Evolutionary conservation across 1,140 invertebrate species (phyloP), one percentile per base, ranked within the genome.

Genomic region (Antheraea mylitta): DNA sequence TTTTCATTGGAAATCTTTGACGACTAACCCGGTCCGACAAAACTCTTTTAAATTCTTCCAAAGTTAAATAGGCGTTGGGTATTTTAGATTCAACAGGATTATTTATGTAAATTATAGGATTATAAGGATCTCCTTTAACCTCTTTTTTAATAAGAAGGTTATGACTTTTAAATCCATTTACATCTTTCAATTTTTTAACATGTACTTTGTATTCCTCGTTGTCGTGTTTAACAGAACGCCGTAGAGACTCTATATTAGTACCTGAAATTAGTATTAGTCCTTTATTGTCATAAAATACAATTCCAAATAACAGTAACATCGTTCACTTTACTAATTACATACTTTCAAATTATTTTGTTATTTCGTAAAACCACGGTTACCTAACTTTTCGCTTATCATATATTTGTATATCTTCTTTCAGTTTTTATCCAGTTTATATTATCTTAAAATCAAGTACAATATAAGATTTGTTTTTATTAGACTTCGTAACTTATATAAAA

Each of bases 61-160:
- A n/a, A 16, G 82, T 77, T 18, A 91, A 61, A 70, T 70, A 89
- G 1, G 87, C 72, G n/a, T 87, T 72, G 8, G 89, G 87, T 58
- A 88, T 68, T 69, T 82, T 80, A 0, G 85, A 79, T 78, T 91
- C 89, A 0, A 91, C 77, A 22, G 89, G 89, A 74, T 91, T 91
- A 59, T 85, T 84, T 16, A 91, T 88, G 64, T 91, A 91, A 64
- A 91, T 83, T 0, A 82, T 66, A 22, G 81, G 75, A 18, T 77
- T 76, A 18, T 72, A 66, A 9, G 18, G 11, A 18, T 13, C 1
- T 48, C 45, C 64, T 37, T 42, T 72, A 7, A 53, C 7, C n/a
- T 53, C 69, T 65, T 77, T 71, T 66, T 75, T 81, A 13, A 86
- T 73, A 18, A 78, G 68, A 0, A 90, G 69, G 63, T 91, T 89